phyloP scores from a whole-genome alignment of 1,140 invertebrate species.

The Heliconius nattereri region DNA sequence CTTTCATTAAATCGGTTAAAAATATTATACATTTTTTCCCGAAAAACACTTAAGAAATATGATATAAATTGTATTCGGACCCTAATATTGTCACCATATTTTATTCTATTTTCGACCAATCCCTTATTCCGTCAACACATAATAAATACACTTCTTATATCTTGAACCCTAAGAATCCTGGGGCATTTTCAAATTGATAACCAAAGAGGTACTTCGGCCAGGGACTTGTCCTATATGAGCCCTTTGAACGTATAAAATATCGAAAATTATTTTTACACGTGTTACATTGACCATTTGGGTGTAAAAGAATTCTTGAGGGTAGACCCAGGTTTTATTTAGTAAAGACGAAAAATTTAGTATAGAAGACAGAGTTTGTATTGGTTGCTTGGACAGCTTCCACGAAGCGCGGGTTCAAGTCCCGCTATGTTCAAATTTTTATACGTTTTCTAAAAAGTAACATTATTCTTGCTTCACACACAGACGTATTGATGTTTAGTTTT shows the following conservation, averaged over 20 bases:
- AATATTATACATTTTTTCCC: not conserved
- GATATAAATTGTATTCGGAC: not conserved
- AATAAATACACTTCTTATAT: not conserved
- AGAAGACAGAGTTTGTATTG: too few species aligned
- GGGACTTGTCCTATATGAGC: not conserved
- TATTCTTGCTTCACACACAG: too few species aligned
- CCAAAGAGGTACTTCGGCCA: not conserved
- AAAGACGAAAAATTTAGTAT: not conserved
- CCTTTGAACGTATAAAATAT: conserved; percentile 3
- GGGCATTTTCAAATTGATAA: not conserved
- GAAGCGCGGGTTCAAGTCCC: not conserved
- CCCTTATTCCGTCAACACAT: not conserved
- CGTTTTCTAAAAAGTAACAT: too few species aligned
- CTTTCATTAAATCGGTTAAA: not conserved
- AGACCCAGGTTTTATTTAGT: not conserved
- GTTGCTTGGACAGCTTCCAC: too few species aligned
- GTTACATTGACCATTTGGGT: not conserved
- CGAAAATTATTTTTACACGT: not conserved
- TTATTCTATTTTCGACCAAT: conserved; percentile 2
- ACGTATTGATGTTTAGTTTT: too few species aligned
- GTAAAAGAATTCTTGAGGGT: not conserved
- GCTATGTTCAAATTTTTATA: too few species aligned
- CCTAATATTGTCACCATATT: not conserved
- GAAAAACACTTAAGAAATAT: not conserved
- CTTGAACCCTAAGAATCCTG: not conserved